Conservation (phyloP, 2,888 invertebrate species). For the Tenthredo mesomela region DNA sequence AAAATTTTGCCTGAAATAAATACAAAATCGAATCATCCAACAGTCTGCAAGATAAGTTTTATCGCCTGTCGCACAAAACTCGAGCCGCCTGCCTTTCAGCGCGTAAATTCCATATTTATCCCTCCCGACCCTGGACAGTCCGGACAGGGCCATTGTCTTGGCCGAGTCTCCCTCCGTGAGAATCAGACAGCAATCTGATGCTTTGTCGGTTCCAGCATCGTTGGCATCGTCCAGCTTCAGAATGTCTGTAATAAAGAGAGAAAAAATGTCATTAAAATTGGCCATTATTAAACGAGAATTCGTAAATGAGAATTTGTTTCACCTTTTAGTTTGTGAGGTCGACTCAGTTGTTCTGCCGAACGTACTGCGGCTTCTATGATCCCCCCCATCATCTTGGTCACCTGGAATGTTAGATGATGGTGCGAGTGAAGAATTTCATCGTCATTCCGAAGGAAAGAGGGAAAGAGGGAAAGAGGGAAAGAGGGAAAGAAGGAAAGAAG, state of each 20-base stretch:
- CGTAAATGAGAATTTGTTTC: constrained; percentile 48
- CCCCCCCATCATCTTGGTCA: constrained; percentile 92
- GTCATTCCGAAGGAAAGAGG: background rate
- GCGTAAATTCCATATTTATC: constrained; percentile 99
- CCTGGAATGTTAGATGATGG: constrained; percentile 69
- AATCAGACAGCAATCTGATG: constrained; percentile 95
- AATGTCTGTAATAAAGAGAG: constrained; percentile 80
- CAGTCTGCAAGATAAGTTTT: background rate
- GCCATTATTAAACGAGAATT: background rate
- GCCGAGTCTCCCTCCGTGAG: constrained; percentile 99
- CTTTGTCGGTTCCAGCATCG: constrained; percentile 94
- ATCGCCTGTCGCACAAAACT: background rate
- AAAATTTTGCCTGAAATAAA: constrained; percentile 88
- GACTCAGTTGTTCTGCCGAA: too few relatives aligned
- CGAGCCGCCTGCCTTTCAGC: constrained; percentile 81
- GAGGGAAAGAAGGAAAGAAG: too few relatives aligned
- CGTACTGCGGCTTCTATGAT: constrained; percentile 94
- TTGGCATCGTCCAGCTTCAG: constrained; percentile 99
- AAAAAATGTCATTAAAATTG: background rate
- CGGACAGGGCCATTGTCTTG: constrained; percentile 97
- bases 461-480: too few relatives aligned
- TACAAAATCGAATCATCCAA: background rate
- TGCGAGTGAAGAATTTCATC: background rate
- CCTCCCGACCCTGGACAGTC: constrained; percentile 95
- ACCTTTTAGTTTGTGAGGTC: constrained; percentile 94